Percentiles rank a stretch among this genome's conserved stretches.
These are phyloP conservation scores for Ennomos fuscantarius DNA, from an alignment of 2,888 invertebrate species.

Conservation along the genomic window DNA sequence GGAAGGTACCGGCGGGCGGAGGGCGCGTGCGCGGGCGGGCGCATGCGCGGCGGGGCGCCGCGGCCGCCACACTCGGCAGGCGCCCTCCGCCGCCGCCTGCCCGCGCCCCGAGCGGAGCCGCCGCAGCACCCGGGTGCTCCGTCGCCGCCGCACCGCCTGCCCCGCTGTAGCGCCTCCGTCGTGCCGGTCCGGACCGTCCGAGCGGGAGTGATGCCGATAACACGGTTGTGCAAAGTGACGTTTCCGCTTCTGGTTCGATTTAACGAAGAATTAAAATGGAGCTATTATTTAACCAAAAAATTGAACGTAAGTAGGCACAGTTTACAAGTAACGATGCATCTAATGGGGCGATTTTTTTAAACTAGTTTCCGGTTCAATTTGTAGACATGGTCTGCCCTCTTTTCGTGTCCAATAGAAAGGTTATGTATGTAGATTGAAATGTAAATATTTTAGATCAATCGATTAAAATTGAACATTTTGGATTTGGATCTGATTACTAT, in stretches of 20 bases:
- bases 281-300: too few relatives aligned
- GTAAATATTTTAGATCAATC: too few relatives aligned
- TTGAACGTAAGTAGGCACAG: too few relatives aligned
- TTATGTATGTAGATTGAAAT: too few relatives aligned
- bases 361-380: too few relatives aligned
- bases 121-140: slow-evolving; percentile 19
- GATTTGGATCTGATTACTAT: too few relatives aligned
- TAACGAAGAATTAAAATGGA: neutral
- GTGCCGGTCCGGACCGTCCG: neutral
- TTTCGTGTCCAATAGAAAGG: too few relatives aligned
- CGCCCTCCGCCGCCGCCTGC: slow-evolving; percentile 38
- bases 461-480: too few relatives aligned
- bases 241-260: slow-evolving; percentile 4
- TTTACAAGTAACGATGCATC: too few relatives aligned
- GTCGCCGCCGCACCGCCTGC: slow-evolving; percentile 20
- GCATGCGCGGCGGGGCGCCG: slow-evolving; percentile 45
- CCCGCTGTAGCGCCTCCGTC: slow-evolving; percentile 18
- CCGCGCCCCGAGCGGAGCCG: slow-evolving; percentile 24
- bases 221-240: slow-evolving; percentile 5
- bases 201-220: slow-evolving; percentile 5
- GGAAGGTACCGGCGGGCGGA: slow-evolving; percentile 25
- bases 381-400: too few relatives aligned
- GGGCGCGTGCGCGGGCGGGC: slow-evolving; percentile 32
- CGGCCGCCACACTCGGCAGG: too few relatives aligned
- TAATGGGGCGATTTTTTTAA: too few relatives aligned